These are phyloP conservation scores for Himalopsyche phryganea DNA, from an alignment of 1,140 invertebrate genomes.

Conservation along the genomic window DNA sequence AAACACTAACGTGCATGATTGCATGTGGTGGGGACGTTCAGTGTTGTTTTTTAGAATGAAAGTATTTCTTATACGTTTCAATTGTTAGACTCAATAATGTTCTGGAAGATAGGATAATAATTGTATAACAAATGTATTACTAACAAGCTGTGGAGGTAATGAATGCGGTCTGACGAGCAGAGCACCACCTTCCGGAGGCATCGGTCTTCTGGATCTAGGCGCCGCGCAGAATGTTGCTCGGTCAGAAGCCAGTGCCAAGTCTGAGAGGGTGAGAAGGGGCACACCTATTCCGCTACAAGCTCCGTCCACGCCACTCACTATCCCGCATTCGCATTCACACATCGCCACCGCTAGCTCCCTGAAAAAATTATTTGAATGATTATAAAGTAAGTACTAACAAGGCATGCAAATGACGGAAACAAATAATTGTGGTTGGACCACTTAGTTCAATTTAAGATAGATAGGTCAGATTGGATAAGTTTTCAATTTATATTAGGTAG, in stretches of 20 bases:
- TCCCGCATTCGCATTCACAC: constrained; percentile 11
- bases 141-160: constrained; percentile 23
- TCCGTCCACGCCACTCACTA: constrained; percentile 37
- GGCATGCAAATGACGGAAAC: no score
- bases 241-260: constrained; percentile 42
- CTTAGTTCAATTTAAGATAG: no score
- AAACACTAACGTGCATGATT: no score
- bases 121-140: not conserved
- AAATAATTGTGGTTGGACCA: no score
- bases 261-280: constrained; percentile 41
- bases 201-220: constrained; percentile 17
- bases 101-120: no score
- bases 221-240: constrained; percentile 40
- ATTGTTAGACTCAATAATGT: no score
- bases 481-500: no score
- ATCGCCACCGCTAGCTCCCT: constrained; percentile 25
- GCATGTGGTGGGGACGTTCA: no score
- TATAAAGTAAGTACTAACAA: no score
- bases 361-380: constrained; percentile 9
- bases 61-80: no score
- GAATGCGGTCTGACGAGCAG: constrained; percentile 8
- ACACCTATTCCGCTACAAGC: constrained; percentile 40
- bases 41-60: no score
- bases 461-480: not conserved
- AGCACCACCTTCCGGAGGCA: constrained; percentile 27